Evolutionary conservation across 53 echinoderm and acorn worm species (phyloP).

Genomic region (Temnopleurus reevesii): DNA sequence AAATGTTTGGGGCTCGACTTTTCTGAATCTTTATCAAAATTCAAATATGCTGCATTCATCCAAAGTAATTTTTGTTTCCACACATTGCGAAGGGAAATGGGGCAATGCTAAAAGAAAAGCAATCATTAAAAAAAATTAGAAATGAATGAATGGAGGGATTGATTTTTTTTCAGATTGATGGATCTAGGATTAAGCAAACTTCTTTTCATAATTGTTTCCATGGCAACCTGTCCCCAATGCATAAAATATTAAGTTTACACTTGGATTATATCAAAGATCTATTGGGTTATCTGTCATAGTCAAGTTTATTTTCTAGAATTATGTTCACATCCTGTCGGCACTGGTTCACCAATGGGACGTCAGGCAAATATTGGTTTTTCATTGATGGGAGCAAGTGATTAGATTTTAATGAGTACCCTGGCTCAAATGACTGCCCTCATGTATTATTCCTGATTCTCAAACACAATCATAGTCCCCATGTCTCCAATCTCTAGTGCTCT

Average conservation of each 20-base stretch:
- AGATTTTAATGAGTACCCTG: conserved; percentile 5
- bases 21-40: no score
- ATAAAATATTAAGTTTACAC: not conserved
- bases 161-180: not conserved
- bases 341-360: not conserved
- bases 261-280: not conserved
- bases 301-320: not conserved
- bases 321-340: not conserved
- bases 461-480: not conserved
- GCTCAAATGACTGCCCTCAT: not conserved
- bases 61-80: not conserved
- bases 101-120: not conserved
- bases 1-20: no score
- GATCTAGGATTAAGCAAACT: not conserved
- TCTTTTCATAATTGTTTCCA: not conserved
- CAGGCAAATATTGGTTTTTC: not conserved
- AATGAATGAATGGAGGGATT: no score
- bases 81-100: not conserved
- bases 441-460: not conserved
- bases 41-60: not conserved
- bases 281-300: conserved; percentile 13
- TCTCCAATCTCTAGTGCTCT: not conserved
- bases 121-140: no score
- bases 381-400: not conserved
- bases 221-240: not conserved